Evolutionary conservation across 2,888 invertebrate species (phyloP), one percentile per base, ranked within the genome.

Genomic region (Hydroisotoma schaefferi): DNA sequence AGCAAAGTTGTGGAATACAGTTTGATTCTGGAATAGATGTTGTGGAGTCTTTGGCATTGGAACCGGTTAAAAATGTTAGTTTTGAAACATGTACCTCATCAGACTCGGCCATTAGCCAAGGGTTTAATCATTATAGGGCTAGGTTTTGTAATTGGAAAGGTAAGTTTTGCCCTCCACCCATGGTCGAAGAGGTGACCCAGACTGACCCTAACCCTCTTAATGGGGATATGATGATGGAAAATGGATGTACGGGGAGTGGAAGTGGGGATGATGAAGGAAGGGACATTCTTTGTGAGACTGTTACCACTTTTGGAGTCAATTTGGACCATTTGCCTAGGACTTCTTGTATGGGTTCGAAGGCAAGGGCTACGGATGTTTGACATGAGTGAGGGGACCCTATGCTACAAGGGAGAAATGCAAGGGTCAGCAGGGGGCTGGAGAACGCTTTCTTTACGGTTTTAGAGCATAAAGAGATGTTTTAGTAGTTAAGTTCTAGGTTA

Each of bases 271-370:
- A 40, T 20, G 15, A 4, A 4, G 40, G 22, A 26, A 23, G 38
- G 27, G 48, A 61, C 43, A 44, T 57, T 38, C 57, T 65, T 29
- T 69, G 71, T 57, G 62, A 61, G 0, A 71, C 71, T 27, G 67
- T 71, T 2, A 71, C 70, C 1, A 71, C 70, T 27, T 71, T 71
- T 54, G 70, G 70, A 12, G 66, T 71, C 12, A 60, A 59, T 37
- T 63, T 64, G 12, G 23, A n/a, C 1, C 38, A 40, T 20, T 48
- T 46, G 26, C 40, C 46, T 38, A 47, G 56, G n/a, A 38, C 27
- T 46, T 44, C 40, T 15, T 15, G 8, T 8, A 33, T 15, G 20
- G n/a, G n/a, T 15, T 40, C n/a, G 40, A 40, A 49, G 2, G 44
- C 61, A 6, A 65, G 61, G 55, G 65, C 65, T 2, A 65, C 65